Evolutionary conservation across 2,888 invertebrate species (phyloP).

Genomic region (Biston betularia): DNA sequence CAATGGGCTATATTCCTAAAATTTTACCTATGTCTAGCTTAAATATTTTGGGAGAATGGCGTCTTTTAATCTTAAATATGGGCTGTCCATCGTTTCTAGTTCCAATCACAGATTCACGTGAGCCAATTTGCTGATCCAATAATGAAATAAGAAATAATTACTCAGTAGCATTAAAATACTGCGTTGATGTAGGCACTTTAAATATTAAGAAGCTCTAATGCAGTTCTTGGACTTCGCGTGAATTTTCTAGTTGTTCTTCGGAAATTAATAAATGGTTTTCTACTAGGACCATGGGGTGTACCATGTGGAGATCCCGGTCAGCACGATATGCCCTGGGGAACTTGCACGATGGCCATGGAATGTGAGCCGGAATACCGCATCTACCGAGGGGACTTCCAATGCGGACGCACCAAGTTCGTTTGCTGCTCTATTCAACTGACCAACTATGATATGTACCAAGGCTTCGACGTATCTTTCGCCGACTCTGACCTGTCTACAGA

Average conservation of each 20-base stretch:
- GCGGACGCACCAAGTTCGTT: slow-evolving; percentile 69
- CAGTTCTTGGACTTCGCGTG: too few species aligned
- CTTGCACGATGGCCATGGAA: slow-evolving; percentile 69
- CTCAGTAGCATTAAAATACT: neutral
- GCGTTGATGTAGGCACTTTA: neutral
- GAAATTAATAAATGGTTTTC: neutral
- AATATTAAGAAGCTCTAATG: too few species aligned
- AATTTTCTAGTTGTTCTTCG: neutral
- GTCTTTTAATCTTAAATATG: too few species aligned
- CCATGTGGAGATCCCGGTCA: slow-evolving; percentile 77
- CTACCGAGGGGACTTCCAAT: slow-evolving; percentile 72
- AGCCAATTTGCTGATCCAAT: too few species aligned
- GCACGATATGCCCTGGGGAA: slow-evolving; percentile 77
- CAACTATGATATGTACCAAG: slow-evolving; percentile 73
- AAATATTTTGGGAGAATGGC: too few species aligned
- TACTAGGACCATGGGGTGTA: slow-evolving; percentile 76
- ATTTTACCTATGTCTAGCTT: too few species aligned
- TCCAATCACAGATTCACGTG: too few species aligned
- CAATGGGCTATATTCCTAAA: neutral
- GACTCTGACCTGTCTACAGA: slow-evolving; percentile 64
- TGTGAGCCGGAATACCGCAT: slow-evolving; percentile 74
- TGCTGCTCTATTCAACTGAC: slow-evolving; percentile 70
- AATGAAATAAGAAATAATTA: too few species aligned
- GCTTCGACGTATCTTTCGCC: slow-evolving; percentile 71
- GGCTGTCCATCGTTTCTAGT: too few species aligned